Conservation (phyloP, 2,888 invertebrate species). For the Euplexia lucipara region DNA sequence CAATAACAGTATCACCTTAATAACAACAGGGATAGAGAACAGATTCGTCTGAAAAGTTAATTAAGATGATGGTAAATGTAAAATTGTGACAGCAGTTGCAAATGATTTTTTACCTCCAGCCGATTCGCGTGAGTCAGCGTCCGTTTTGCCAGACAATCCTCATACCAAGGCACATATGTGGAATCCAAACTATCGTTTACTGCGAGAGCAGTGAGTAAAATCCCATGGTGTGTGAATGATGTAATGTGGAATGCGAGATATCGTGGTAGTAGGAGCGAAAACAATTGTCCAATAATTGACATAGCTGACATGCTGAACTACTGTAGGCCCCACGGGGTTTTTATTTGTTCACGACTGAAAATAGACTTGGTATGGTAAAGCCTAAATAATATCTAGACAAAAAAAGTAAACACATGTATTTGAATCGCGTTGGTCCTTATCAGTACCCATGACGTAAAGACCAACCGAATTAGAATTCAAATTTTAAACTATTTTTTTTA, state of each 20-base stretch:
- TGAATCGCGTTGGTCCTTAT: constrained; percentile 24
- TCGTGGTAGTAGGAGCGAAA: constrained; percentile 53
- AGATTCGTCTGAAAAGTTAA: constrained; percentile 62
- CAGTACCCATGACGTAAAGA: neutral
- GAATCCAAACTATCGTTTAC: constrained; percentile 31
- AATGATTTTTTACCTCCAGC: constrained; percentile 66
- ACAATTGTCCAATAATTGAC: constrained; percentile 53
- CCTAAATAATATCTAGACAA: constrained; percentile 50
- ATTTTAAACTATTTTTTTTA: no score
- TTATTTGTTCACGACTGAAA: constrained; percentile 55
- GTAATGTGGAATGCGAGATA: constrained; percentile 26
- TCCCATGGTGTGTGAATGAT: constrained; percentile 14
- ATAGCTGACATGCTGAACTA: constrained; percentile 56
- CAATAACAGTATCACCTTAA: constrained; percentile 50
- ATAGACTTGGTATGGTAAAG: constrained; percentile 46
- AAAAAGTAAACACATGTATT: constrained; percentile 25
- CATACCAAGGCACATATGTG: constrained; percentile 57
- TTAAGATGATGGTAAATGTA: constrained; percentile 57
- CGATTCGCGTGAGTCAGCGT: constrained; percentile 81
- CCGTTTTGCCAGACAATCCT: constrained; percentile 74
- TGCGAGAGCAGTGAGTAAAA: constrained; percentile 11
- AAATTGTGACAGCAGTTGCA: constrained; percentile 60
- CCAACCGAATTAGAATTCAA: neutral
- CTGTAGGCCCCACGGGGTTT: constrained; percentile 56
- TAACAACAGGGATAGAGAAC: constrained; percentile 58